Evolutionary conservation across 2,888 invertebrate species (phyloP).

Genomic region (Hypsopygia costalis): DNA sequence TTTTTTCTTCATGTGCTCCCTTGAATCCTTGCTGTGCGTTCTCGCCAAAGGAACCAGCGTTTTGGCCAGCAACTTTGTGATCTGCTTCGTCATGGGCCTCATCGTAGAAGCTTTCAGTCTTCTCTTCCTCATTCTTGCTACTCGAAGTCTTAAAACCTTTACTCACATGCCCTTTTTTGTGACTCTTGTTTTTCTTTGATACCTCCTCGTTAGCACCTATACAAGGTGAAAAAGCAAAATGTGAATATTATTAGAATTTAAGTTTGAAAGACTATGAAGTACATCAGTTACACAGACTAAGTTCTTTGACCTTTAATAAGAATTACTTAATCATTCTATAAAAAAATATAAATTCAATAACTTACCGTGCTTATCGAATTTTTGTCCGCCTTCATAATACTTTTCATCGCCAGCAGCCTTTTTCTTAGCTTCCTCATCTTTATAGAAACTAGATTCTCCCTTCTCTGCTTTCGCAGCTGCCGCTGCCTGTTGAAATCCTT

Average conservation of each 20-base stretch:
- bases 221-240: conserved; percentile 9
- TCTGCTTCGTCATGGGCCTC: conserved; percentile 83
- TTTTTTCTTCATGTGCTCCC: conserved; percentile 81
- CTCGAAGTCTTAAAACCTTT: conserved; percentile 85
- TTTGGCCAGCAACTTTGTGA: conserved; percentile 77
- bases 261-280: no score
- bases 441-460: conserved; percentile 73
- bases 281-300: not conserved
- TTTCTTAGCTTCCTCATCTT: conserved; percentile 79
- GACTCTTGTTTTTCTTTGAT: conserved; percentile 77
- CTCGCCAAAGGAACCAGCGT: conserved; percentile 80
- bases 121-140: conserved; percentile 84
- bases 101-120: conserved; percentile 83
- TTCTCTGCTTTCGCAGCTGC: conserved; percentile 78
- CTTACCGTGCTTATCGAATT: conserved; percentile 79
- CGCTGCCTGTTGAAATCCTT: conserved; percentile 78
- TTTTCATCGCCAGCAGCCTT: conserved; percentile 82
- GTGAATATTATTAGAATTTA: conserved; percentile 13
- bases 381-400: conserved; percentile 79
- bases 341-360: conserved; percentile 19
- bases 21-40: conserved; percentile 79
- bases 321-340: not conserved
- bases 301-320: not conserved
- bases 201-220: conserved; percentile 77
- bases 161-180: conserved; percentile 83